Base-by-base conservation (phyloP, 2,797 vertebrate genomes). In the Darevskia nairensis region DNA sequence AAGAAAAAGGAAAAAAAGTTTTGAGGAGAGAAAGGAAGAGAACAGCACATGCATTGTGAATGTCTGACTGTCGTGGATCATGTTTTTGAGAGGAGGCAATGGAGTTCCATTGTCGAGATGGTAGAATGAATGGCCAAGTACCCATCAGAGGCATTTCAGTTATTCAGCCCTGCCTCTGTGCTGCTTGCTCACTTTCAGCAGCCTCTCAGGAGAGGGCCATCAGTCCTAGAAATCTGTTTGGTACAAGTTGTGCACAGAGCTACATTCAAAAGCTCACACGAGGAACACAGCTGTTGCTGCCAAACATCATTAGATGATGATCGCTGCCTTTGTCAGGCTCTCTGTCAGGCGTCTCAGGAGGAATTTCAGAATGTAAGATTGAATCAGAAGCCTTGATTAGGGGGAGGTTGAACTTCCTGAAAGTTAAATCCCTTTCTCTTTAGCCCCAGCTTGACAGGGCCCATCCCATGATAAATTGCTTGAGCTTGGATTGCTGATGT, bases 401-500 rank as follows among this genome's bases (percentile, higher is more conserved):
- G 39, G 44, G 79, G 17, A 55, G 5, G 50, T 7, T 75, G 85
- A 27, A 69, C 72, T 92, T 92, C 81, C 85, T 88, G 61, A 72
- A 90, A 74, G 75, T n/a, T 84, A 68, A n/a, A 41, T 0, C 71
- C 7, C 8, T 0, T 83, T 89, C 77, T 44, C 41, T 79, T 59
- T 72, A 72, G 78, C 83, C 59, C 71, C 69, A 90, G 21, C 13
- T 76, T 93, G 78, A 75, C 89, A 87, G 66, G 9, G 3, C 17
- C 59, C 41, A 91, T 86, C 90, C 72, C 11, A 77, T 76, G 75
- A 77, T 69, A 80, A 90, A 84, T 76, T n/a, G 61, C 50, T 89
- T 3, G 7, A 92, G 82, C 44, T 21, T 64, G 86, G 84, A 77
- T 81, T 87, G 68, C 66, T 84, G 66, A 27, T 1, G 1, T 86